Evolutionary conservation across 2,113 vertebrate genomes (phyloP).

Genomic region (Larimichthys polyactis): DNA sequence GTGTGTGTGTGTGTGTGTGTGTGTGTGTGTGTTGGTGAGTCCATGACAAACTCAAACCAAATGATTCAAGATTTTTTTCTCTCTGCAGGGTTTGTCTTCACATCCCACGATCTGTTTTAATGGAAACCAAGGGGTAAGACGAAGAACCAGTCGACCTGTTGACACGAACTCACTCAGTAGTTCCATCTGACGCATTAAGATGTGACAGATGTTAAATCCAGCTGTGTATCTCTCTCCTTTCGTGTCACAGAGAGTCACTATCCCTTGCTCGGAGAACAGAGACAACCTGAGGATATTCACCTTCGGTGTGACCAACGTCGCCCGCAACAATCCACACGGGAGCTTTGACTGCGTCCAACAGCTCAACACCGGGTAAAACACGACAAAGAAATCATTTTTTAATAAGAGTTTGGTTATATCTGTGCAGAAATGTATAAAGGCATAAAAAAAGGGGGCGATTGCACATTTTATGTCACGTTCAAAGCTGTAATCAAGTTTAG

Average conservation of each 20-base stretch:
- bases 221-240: not conserved
- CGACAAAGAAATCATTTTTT: not conserved
- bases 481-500: not conserved
- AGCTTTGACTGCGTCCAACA: constrained; percentile 94
- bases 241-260: constrained; percentile 85
- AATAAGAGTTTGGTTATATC: not conserved
- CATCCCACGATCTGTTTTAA: constrained; percentile 90
- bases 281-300: constrained; percentile 85
- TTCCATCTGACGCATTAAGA: not conserved
- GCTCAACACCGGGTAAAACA: constrained; percentile 85
- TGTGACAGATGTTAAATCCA: not conserved
- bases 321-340: constrained; percentile 90
- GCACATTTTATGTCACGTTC: not conserved
- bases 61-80: not conserved
- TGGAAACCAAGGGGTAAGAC: constrained; percentile 93
- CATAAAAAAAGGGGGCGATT: not conserved
- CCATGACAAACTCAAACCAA: not conserved
- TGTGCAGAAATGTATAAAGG: not conserved
- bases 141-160: constrained; percentile 21
- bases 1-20: not conserved
- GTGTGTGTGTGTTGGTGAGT: no score
- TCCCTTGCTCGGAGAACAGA: constrained; percentile 85
- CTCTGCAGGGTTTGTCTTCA: constrained; percentile 81
- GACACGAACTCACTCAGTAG: not conserved
- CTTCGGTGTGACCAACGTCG: constrained; percentile 90